Conservation (phyloP, 2,888 invertebrate species). For the Nomada fucata region DNA sequence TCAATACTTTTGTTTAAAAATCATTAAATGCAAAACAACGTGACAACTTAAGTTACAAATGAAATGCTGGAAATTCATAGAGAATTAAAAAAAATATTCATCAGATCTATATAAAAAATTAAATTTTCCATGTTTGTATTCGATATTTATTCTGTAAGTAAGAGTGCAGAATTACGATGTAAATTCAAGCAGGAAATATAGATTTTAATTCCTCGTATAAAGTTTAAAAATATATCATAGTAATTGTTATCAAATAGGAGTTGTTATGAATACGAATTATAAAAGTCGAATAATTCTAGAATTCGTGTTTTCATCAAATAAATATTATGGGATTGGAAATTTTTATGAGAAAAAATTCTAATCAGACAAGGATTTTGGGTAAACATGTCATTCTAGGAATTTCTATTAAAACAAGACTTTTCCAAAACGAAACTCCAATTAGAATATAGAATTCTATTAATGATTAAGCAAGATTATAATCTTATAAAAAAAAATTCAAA, state of each 20-base stretch:
- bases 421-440: not conserved
- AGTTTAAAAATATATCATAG: slow-evolving; percentile 12
- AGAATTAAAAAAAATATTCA: slow-evolving; percentile 22
- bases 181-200: slow-evolving; percentile 9
- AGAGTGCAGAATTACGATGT: slow-evolving; percentile 19
- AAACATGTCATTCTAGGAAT: not conserved
- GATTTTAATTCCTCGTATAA: slow-evolving; percentile 1
- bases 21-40: slow-evolving; percentile 15
- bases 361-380: slow-evolving; percentile 3
- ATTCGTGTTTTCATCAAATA: slow-evolving; percentile 21
- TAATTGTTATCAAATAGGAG: slow-evolving; percentile 16
- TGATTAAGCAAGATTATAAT: slow-evolving; percentile 25
- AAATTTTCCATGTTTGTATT: slow-evolving; percentile 4
- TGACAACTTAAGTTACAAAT: not conserved
- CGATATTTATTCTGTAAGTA: slow-evolving; percentile 12
- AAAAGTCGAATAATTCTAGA: slow-evolving; percentile 8
- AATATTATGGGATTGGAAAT: slow-evolving; percentile 19
- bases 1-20: not conserved
- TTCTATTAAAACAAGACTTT: slow-evolving; percentile 14
- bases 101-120: slow-evolving; percentile 29
- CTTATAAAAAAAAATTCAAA: slow-evolving; percentile 18
- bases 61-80: not conserved
- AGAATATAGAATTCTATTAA: slow-evolving; percentile 5
- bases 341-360: slow-evolving; percentile 18
- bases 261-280: not conserved